A percentile compares a stretch with the other conserved stretches of the same genome.
Conservation (phyloP, 1,140 invertebrate genomes). For the Vanessa atalanta region DNA sequence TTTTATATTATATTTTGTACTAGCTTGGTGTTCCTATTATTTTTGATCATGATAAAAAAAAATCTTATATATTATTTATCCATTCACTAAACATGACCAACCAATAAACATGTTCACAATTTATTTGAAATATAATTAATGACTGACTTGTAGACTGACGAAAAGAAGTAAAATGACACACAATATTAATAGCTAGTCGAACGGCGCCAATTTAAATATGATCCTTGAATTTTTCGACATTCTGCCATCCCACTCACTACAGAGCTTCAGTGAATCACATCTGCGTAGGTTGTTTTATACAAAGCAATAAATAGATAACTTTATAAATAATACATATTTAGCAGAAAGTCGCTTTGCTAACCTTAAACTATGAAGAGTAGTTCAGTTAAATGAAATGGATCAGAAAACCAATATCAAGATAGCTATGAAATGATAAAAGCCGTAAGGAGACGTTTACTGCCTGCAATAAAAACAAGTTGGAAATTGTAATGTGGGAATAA, state of each 20-base stretch:
- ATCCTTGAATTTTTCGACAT: slow-evolving; percentile 33
- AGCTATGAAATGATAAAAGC: slow-evolving; percentile 33
- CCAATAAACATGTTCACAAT: too few species aligned
- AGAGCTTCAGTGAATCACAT: slow-evolving; percentile 29
- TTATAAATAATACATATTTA: slow-evolving; percentile 27
- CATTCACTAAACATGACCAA: too few species aligned
- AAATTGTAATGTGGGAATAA: slow-evolving; percentile 25
- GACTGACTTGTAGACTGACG: too few species aligned
- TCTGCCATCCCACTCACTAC: slow-evolving; percentile 33
- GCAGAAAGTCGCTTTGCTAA: slow-evolving; percentile 13
- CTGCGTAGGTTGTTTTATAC: slow-evolving; percentile 23
- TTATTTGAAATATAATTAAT: too few species aligned
- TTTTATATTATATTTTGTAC: too few species aligned
- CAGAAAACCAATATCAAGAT: slow-evolving; percentile 31
- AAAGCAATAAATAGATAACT: slow-evolving; percentile 15
- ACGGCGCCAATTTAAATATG: slow-evolving; percentile 29
- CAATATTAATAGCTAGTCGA: neutral
- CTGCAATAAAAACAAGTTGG: slow-evolving; percentile 34
- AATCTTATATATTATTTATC: too few species aligned
- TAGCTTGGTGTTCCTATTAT: too few species aligned
- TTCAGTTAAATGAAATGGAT: slow-evolving; percentile 31
- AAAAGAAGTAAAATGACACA: too few species aligned
- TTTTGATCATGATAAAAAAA: too few species aligned
- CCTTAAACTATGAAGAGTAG: slow-evolving; percentile 15
- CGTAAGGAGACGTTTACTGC: slow-evolving; percentile 32